Evolutionary conservation across 2,113 vertebrate species (phyloP).

Genomic region (Solea senegalensis): DNA sequence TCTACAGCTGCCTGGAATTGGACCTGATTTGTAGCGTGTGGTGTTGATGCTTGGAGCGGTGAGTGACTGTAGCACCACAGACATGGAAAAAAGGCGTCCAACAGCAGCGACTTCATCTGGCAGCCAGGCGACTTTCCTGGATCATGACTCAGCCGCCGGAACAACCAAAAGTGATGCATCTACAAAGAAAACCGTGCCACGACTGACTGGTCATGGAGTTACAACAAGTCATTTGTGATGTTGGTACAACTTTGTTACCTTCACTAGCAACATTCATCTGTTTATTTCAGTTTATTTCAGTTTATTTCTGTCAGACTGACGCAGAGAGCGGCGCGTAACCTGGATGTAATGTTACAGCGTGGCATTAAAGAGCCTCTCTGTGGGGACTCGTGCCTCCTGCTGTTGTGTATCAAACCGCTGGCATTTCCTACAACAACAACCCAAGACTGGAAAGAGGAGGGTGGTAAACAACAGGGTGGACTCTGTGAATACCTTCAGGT

Average conservation of each 20-base stretch:
- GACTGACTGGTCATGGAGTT: constrained; percentile 35
- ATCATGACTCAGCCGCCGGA: constrained; percentile 46
- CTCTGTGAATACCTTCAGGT: constrained; percentile 49
- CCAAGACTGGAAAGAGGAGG: constrained; percentile 41
- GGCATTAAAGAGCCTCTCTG: constrained; percentile 41
- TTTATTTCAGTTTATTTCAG: constrained; percentile 24
- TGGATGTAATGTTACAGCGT: constrained; percentile 36
- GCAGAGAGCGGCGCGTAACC: constrained; percentile 31
- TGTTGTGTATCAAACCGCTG: constrained; percentile 58
- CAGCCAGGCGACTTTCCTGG: constrained; percentile 47
- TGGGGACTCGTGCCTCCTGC: constrained; percentile 50
- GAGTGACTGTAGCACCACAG: constrained; percentile 43
- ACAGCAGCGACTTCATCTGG: constrained; percentile 57
- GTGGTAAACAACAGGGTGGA: constrained; percentile 54
- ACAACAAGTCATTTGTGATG: constrained; percentile 50
- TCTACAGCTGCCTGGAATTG: constrained; percentile 45
- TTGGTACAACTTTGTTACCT: constrained; percentile 31
- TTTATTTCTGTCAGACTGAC: constrained; percentile 17
- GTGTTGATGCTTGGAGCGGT: constrained; percentile 58
- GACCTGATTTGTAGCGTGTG: constrained; percentile 62
- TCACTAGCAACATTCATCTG: constrained; percentile 20
- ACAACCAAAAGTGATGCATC: constrained; percentile 45
- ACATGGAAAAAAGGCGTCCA: constrained; percentile 58
- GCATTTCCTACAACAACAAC: constrained; percentile 60
- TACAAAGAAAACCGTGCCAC: constrained; percentile 36